Percentiles rank a stretch among this genome's conserved stretches.
Conservation (phyloP, 2,888 invertebrate species). For the Epistrophella euchroma region DNA sequence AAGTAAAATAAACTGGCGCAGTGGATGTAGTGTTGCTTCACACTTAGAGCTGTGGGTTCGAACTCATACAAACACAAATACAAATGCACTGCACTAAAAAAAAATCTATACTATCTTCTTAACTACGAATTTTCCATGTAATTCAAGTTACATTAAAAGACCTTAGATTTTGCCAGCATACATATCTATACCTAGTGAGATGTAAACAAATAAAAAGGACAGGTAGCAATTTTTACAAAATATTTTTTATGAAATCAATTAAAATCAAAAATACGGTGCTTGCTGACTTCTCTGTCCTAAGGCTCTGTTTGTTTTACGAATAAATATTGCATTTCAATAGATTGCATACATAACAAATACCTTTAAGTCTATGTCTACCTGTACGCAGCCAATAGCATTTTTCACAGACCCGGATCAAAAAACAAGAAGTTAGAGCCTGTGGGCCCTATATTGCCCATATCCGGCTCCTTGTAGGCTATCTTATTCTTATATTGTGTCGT, state of each 20-base stretch:
- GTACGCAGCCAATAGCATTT: not conserved
- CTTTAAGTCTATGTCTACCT: not conserved
- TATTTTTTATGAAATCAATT: not conserved
- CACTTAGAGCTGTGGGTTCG: too few relatives aligned
- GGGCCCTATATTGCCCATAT: not conserved
- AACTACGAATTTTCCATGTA: too few relatives aligned
- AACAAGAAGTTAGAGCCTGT: not conserved
- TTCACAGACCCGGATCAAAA: not conserved
- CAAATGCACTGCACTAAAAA: too few relatives aligned
- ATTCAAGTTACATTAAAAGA: too few relatives aligned
- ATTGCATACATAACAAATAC: not conserved
- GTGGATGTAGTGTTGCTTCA: too few relatives aligned
- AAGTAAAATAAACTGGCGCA: too few relatives aligned
- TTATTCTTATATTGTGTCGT: too few relatives aligned
- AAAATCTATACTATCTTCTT: too few relatives aligned
- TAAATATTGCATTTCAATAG: slow-evolving; percentile 17
- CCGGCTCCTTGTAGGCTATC: not conserved
- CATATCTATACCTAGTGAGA: too few relatives aligned
- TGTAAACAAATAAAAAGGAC: too few relatives aligned
- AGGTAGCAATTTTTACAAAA: not conserved
- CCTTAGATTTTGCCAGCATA: too few relatives aligned
- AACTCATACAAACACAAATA: too few relatives aligned
- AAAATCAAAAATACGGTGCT: not conserved
- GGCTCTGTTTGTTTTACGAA: slow-evolving; percentile 4
- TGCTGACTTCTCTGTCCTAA: not conserved